Base-by-base conservation (phyloP, 2,113 vertebrate species). In the Hemibagrus wyckioides region DNA sequence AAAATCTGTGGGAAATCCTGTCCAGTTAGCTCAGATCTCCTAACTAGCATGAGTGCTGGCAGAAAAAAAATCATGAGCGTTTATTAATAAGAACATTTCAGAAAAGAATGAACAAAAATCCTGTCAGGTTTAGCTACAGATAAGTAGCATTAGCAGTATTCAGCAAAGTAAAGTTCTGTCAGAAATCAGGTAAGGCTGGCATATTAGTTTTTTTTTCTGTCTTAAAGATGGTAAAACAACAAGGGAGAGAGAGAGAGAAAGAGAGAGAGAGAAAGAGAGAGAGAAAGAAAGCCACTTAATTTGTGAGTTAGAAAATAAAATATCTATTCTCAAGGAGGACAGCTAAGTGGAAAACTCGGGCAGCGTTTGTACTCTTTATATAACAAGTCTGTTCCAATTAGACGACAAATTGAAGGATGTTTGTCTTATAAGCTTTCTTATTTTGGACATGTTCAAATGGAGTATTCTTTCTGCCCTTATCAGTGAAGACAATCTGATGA, bases 191-290 rank as follows among this genome's bases (percentile, higher is more conserved):
- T 73, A 39, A 75, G 71, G 39, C 25, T 75, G 25, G 23, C 36
- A 41, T 21, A 13, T 33, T 69, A 65, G 57, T 11, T 63, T 2
- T n/a, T n/a, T n/a, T 36, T 30, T 28, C n/a, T 65, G 63, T 63
- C 30, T 39, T 19, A 75, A 10, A 41, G 21, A 75, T 0, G 14
- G 11, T 28, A 75, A 76, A 39, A 23, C 36, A 71, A 71, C 17
- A 9, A 75, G 21, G 21, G 28, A 52, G 14, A 77, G 25, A 7
- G 14, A n/a, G 44, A 77, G 13, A 77, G 15, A 76, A 1, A 82
- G 75, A 90, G 69, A 84, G 86, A 90, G 69, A 79, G 80, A 89
- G 54, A 88, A 50, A 61, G 39, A 82, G 80, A 89, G 39, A 88
- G 21, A 52, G 80, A 88, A 50, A 63, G 36, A 71, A 57, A 76